Evolutionary conservation across 2,113 vertebrate species (phyloP), one percentile per base, ranked within the genome.

Genomic region (Poeciliopsis occidentalis): DNA sequence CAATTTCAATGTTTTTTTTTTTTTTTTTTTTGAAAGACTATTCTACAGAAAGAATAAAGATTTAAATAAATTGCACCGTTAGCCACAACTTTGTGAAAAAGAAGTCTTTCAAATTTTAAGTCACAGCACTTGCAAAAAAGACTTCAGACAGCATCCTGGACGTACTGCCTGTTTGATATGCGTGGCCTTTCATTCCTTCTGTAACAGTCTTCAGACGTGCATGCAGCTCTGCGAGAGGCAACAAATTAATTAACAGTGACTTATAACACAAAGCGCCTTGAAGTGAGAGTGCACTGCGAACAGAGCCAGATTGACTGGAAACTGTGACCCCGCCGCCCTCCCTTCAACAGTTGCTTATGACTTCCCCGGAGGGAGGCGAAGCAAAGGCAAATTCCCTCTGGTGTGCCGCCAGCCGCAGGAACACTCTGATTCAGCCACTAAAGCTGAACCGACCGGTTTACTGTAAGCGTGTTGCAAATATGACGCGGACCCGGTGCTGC

Each of bases 211-310:
- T 79, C 79, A 81, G 88, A 87, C 34, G 64, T 84, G 86, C 77
- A 54, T 78, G 79, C 79, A 81, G 91, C 91, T 84, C 91, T 8
- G 76, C 90, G 85, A 92, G 92, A 80, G 87, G 87, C 85, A 85
- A 92, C 92, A 92, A 89, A 93, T 93, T 92, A 93, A 94, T 94
- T 93, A 94, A 93, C 92, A 94, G 72, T 93, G 93, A 94, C 94
- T 93, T 94, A 93, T 75, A 88, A 91, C 91, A 90, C 92, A 92
- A 93, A 94, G 90, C 87, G 86, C 89, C 91, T 90, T 93, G 90
- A 91, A 92, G 88, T 64, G 78, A 86, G 84, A 67, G 87, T 90
- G 83, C 47, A 72, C 85, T 74, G 77, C 57, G 84, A 82, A 80
- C 82, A 88, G 81, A 89, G 91, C 91, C 92, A 88, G 91, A 91